phyloP scores from a whole-genome alignment of 2,797 vertebrate species.

The Rhinophrynus dorsalis region DNA sequence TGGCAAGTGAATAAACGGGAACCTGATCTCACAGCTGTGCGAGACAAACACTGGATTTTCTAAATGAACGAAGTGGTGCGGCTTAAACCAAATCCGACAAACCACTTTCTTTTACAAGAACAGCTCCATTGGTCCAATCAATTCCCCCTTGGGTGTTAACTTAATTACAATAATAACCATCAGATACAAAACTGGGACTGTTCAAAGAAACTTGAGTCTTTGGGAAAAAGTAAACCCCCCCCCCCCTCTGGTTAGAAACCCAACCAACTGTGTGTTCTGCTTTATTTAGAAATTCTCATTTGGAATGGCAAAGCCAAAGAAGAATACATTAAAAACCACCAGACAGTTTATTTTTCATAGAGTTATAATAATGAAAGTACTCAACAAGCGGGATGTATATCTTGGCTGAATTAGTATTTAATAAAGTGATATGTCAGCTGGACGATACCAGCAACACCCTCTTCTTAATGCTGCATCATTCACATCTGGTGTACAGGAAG shows the following conservation, averaged over 20 bases:
- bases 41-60: background rate
- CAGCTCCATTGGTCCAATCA: slow-evolving; percentile 15
- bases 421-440: slow-evolving; percentile 48
- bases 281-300: slow-evolving; percentile 32
- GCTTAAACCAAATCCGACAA: slow-evolving; percentile 12
- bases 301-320: slow-evolving; percentile 28
- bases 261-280: slow-evolving; percentile 14
- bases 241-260: slow-evolving; percentile 9
- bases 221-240: slow-evolving; percentile 39
- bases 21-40: slow-evolving; percentile 28
- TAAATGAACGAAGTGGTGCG: slow-evolving; percentile 10
- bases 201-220: slow-evolving; percentile 38
- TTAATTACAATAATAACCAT: slow-evolving; percentile 35
- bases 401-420: slow-evolving; percentile 32
- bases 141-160: background rate
- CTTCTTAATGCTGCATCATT: slow-evolving; percentile 35
- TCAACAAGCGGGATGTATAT: slow-evolving; percentile 39
- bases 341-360: slow-evolving; percentile 45
- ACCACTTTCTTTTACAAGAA: slow-evolving; percentile 17
- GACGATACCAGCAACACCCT: slow-evolving; percentile 36
- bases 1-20: slow-evolving; percentile 4
- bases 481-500: slow-evolving; percentile 29
- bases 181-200: slow-evolving; percentile 34
- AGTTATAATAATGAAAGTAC: slow-evolving; percentile 30
- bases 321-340: slow-evolving; percentile 45